phyloP scores from a whole-genome alignment of 2,797 vertebrate genomes.

The Erethizon dorsatum region DNA sequence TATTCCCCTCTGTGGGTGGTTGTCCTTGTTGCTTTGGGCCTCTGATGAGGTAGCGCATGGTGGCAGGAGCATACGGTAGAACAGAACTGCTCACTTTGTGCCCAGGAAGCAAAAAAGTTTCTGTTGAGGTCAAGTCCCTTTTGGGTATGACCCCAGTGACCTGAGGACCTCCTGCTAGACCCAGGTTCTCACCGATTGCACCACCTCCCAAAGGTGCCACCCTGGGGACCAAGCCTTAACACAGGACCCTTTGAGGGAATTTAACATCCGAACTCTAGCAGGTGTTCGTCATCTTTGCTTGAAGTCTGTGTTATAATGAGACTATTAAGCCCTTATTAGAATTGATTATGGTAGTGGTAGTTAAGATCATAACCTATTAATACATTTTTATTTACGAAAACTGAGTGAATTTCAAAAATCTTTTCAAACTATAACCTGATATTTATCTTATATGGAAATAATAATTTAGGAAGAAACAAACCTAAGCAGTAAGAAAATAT shows the following conservation, averaged over 20 bases:
- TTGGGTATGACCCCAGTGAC: background rate
- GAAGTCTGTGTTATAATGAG: background rate
- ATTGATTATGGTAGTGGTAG: background rate
- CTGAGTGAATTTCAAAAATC: conserved; percentile 12
- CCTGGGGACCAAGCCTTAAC: too few relatives aligned
- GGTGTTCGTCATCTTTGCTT: conserved; percentile 9
- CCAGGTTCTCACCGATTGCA: too few relatives aligned
- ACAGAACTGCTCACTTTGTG: background rate
- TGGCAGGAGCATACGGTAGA: background rate
- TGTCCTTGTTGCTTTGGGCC: background rate
- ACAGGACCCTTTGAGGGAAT: too few relatives aligned
- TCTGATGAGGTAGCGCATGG: background rate
- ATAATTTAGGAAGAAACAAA: conserved; percentile 30
- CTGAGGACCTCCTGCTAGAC: too few relatives aligned
- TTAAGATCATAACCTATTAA: conserved; percentile 27
- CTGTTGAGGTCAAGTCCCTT: background rate
- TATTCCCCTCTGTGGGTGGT: background rate
- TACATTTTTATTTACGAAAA: conserved; percentile 31
- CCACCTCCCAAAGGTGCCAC: too few relatives aligned
- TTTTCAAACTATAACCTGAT: conserved; percentile 15
- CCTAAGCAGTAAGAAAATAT: background rate
- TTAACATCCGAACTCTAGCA: too few relatives aligned
- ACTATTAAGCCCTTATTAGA: background rate
- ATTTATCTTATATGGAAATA: conserved; percentile 6
- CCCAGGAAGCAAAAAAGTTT: background rate